Conservation (phyloP, 1,140 invertebrate species). For the Aphelenchoides avenae region DNA sequence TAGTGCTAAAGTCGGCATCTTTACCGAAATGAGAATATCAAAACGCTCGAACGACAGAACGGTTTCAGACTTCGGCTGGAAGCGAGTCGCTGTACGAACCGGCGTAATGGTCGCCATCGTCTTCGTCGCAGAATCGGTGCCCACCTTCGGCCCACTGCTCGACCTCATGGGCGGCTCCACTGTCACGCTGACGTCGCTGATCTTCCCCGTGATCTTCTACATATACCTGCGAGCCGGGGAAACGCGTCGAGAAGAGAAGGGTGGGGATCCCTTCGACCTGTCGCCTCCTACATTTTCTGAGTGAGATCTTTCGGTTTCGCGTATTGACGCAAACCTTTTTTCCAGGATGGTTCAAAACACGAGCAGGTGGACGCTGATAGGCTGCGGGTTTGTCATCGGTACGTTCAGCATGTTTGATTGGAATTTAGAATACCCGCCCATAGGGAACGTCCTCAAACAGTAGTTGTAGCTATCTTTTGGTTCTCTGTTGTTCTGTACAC, state of each 20-base stretch:
- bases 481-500: no score
- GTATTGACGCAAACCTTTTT: slow-evolving; percentile 1
- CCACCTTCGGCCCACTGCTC: slow-evolving; percentile 80
- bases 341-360: slow-evolving; percentile 42
- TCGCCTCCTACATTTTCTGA: slow-evolving; percentile 3
- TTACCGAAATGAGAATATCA: no score
- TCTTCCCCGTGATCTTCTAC: slow-evolving; percentile 59
- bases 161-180: slow-evolving; percentile 79
- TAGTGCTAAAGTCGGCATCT: no score
- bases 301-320: background rate
- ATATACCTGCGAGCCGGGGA: slow-evolving; percentile 41
- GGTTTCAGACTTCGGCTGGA: slow-evolving; percentile 73
- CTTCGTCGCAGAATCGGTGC: slow-evolving; percentile 75
- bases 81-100: slow-evolving; percentile 73
- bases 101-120: slow-evolving; percentile 70
- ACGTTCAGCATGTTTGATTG: slow-evolving; percentile 16
- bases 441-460: slow-evolving; percentile 2
- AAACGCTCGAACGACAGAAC: no score
- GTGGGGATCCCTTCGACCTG: slow-evolving; percentile 15
- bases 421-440: background rate
- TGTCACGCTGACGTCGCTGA: slow-evolving; percentile 54
- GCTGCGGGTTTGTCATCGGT: slow-evolving; percentile 45
- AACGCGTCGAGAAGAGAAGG: slow-evolving; percentile 8
- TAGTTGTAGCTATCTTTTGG: slow-evolving; percentile 8
- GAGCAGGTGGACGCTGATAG: slow-evolving; percentile 23